Evolutionary conservation across 2,113 vertebrate genomes (phyloP).

Genomic region (Mesoclemmys tuberculata): DNA sequence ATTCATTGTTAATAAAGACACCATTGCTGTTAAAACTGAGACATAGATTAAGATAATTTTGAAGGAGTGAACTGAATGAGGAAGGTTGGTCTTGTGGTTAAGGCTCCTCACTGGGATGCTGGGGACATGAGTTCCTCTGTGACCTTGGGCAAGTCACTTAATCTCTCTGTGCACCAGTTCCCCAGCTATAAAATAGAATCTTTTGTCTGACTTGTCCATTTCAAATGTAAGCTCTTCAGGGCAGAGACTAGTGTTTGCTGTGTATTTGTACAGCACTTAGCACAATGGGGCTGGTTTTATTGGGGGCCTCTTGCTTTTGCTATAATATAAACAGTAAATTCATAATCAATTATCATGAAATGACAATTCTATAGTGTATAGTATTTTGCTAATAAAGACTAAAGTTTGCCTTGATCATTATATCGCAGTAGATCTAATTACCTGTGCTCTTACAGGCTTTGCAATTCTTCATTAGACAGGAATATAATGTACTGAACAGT

Average conservation of each 20-base stretch:
- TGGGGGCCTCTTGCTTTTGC: background rate
- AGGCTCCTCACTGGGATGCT: background rate
- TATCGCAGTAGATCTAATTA: background rate
- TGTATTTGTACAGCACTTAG: accelerated
- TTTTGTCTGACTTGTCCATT: background rate
- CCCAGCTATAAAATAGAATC: background rate
- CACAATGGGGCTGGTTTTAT: background rate
- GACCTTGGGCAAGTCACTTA: background rate
- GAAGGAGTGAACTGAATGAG: background rate
- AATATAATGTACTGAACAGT: background rate
- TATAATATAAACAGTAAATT: background rate
- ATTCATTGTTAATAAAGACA: background rate
- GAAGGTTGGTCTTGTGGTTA: background rate
- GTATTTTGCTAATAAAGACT: background rate
- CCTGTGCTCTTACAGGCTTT: background rate
- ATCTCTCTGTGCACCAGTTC: background rate
- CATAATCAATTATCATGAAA: background rate
- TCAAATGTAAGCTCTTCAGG: background rate
- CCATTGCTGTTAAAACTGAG: background rate
- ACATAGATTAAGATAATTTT: background rate
- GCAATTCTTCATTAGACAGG: background rate
- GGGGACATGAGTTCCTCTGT: background rate
- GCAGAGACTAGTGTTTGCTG: background rate
- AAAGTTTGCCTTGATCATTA: background rate
- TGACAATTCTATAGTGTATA: background rate